Conservation (phyloP, 2,888 invertebrate species). For the Clusia tigrina region DNA sequence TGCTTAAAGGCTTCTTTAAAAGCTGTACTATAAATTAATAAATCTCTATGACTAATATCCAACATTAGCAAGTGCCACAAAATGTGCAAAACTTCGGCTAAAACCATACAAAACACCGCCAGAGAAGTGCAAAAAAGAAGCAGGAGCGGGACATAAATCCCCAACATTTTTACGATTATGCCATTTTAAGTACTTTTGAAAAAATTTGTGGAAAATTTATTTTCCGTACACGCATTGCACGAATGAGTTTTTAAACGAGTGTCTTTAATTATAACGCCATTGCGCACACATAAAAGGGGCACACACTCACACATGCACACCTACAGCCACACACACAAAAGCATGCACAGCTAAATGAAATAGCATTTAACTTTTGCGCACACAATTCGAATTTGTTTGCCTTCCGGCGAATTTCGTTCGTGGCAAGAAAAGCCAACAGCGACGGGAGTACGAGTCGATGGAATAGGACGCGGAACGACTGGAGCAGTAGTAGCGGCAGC, state of each 20-base stretch:
- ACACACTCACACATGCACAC: conserved; percentile 9
- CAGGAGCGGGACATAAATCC: too few species aligned
- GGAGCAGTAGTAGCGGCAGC: too few species aligned
- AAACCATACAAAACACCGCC: too few species aligned
- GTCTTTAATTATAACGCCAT: conserved; percentile 12
- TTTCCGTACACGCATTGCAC: not conserved
- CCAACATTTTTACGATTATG: not conserved
- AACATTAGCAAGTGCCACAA: too few species aligned
- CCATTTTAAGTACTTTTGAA: not conserved
- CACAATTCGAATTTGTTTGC: not conserved
- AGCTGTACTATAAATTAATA: too few species aligned
- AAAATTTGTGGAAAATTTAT: not conserved
- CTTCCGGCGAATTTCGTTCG: not conserved
- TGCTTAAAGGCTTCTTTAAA: too few species aligned
- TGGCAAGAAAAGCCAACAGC: not conserved
- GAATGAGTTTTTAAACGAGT: conserved; percentile 17
- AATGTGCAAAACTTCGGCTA: too few species aligned
- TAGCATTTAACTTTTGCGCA: conserved; percentile 1
- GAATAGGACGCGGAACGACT: too few species aligned
- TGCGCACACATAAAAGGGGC: not conserved
- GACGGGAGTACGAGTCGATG: too few species aligned
- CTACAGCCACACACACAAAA: conserved; percentile 9
- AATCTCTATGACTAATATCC: too few species aligned
- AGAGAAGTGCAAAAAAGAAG: too few species aligned
- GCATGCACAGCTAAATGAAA: not conserved